A percentile compares a stretch with the other conserved stretches of the same genome.
Evolutionary conservation across 2,113 vertebrate species (phyloP).

Genomic region (Petromus typicus): DNA sequence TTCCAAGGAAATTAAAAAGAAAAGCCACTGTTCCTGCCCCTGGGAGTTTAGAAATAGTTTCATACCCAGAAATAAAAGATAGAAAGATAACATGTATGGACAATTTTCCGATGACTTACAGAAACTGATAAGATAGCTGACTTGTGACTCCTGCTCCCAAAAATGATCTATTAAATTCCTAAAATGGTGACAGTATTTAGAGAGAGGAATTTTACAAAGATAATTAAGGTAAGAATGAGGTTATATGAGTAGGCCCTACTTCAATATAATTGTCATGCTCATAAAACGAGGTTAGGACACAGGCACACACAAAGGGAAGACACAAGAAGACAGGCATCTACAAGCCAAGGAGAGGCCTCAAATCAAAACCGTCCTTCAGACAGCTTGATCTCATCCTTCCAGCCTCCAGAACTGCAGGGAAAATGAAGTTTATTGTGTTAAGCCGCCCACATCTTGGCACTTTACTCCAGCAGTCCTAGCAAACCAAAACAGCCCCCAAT

Average conservation of each 20-base stretch:
- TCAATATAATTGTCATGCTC: not conserved
- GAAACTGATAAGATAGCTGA: not conserved
- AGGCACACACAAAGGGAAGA: not conserved
- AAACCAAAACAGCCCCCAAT: not conserved
- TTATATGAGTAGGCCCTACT: not conserved
- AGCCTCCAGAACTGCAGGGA: not conserved
- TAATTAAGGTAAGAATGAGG: slow-evolving; percentile 17
- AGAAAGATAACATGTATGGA: not conserved
- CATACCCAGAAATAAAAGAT: slow-evolving; percentile 20
- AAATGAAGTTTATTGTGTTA: slow-evolving; percentile 18
- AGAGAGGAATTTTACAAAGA: not conserved
- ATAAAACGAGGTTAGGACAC: not conserved
- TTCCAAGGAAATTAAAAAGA: not conserved
- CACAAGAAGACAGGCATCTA: not conserved
- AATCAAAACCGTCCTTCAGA: not conserved
- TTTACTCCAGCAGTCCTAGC: not conserved
- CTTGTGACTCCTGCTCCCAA: not conserved
- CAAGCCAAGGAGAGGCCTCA: not conserved
- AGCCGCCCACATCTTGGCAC: not conserved
- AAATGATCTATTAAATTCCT: not conserved
- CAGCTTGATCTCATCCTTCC: not conserved
- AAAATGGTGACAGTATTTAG: slow-evolving; percentile 13
- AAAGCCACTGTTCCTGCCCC: slow-evolving; percentile 8
- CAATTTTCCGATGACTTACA: slow-evolving; percentile 13
- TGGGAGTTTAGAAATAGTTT: not conserved